These are phyloP conservation scores for Brachypteracias leptosomus DNA, from an alignment of 2,113 vertebrate genomes.

Conservation along the genomic window DNA sequence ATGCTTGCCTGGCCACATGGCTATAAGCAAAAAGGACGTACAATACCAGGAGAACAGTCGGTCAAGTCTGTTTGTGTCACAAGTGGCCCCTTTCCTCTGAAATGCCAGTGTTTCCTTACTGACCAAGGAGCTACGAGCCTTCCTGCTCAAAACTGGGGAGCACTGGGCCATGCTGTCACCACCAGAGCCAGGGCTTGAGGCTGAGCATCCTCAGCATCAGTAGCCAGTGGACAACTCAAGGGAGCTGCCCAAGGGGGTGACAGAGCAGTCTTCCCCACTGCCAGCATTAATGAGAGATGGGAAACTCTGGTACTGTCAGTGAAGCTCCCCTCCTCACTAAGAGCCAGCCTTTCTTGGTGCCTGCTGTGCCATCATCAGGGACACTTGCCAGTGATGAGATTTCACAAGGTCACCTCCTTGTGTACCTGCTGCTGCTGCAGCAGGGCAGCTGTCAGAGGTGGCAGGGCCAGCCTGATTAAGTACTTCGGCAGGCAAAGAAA, in stretches of 20 bases:
- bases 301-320: background rate
- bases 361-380: constrained; percentile 5
- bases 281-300: rapidly evolving
- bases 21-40: background rate
- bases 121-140: rapidly evolving
- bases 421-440: background rate
- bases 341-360: background rate
- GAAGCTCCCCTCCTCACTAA: background rate
- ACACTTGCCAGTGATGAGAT: constrained; percentile 29
- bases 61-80: background rate
- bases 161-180: rapidly evolving
- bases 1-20: rapidly evolving
- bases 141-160: rapidly evolving
- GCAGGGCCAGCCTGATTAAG: constrained; percentile 9
- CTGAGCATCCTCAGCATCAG: background rate
- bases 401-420: background rate
- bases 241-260: rapidly evolving
- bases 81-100: background rate
- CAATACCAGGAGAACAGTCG: rapidly evolving
- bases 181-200: rapidly evolving
- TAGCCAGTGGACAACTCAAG: rapidly evolving
- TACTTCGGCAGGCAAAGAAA: background rate
- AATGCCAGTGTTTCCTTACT: background rate
- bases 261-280: rapidly evolving
- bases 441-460: background rate